These are phyloP conservation scores for Potorous gilbertii DNA, from an alignment of 2,797 vertebrate genomes.

Conservation along the genomic window DNA sequence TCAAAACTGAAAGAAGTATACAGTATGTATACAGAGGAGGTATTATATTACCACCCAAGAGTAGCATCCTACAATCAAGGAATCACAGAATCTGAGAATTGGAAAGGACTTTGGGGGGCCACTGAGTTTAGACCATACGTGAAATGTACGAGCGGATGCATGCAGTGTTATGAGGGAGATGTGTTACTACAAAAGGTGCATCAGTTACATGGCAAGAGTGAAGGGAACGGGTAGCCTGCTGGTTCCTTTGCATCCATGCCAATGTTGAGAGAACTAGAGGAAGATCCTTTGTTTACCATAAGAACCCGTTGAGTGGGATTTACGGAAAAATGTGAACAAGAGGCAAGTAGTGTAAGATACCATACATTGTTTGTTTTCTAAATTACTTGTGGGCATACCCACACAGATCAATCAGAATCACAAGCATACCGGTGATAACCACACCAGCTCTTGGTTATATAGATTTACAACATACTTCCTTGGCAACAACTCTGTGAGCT, in stretches of 20 bases:
- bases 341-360: background rate
- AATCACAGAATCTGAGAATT: background rate
- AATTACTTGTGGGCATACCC: background rate
- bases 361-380: background rate
- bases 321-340: background rate
- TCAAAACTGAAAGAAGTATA: background rate
- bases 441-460: background rate
- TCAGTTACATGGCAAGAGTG: background rate
- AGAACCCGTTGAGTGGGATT: background rate
- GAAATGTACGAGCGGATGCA: background rate
- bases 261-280: background rate
- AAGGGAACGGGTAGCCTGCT: background rate
- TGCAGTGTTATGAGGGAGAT: background rate
- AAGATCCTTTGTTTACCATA: background rate
- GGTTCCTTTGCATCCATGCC: background rate
- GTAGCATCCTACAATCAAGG: background rate
- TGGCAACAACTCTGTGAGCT: background rate
- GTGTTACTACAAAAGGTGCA: background rate
- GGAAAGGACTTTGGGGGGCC: background rate
- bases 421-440: background rate
- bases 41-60: background rate
- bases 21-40: background rate
- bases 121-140: background rate
- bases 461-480: background rate
- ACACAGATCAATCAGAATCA: background rate